Percentiles rank a stretch among this genome's conserved stretches.
These are phyloP conservation scores for Eupithecia inturbata DNA, from an alignment of 2,888 invertebrate species.

Conservation along the genomic window DNA sequence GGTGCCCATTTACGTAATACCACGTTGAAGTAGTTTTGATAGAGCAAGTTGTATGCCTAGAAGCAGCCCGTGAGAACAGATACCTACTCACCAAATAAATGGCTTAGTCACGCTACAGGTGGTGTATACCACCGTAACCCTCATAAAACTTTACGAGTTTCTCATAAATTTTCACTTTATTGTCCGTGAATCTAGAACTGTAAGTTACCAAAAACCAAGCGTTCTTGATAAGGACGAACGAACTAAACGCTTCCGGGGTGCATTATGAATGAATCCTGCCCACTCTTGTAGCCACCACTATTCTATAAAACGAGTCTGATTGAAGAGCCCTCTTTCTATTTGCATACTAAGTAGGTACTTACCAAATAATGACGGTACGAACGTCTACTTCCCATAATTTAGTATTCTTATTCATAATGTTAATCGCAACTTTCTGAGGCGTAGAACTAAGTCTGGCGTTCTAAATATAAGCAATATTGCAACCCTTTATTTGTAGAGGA, in stretches of 20 bases:
- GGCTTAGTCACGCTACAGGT: slow-evolving; percentile 59
- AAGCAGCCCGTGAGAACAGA: slow-evolving; percentile 43
- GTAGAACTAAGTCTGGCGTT: background rate
- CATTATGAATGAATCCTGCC: background rate
- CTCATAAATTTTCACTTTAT: slow-evolving; percentile 61
- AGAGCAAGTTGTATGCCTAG: slow-evolving; percentile 41
- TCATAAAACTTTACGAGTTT: slow-evolving; percentile 54
- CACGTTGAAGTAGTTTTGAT: background rate
- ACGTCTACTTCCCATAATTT: background rate
- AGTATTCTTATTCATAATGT: too few species aligned
- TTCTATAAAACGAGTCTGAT: background rate
- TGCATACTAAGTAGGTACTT: background rate
- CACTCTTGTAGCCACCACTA: background rate
- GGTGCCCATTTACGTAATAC: background rate
- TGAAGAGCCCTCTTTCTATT: background rate
- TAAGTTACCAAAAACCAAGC: slow-evolving; percentile 9
- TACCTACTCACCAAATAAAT: slow-evolving; percentile 45
- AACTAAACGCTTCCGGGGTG: slow-evolving; percentile 6
- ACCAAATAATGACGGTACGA: background rate
- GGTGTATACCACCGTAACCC: slow-evolving; percentile 47
- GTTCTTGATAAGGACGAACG: background rate
- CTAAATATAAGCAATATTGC: background rate
- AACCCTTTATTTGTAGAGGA: slow-evolving; percentile 13
- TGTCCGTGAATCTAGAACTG: slow-evolving; percentile 47
- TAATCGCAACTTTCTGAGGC: background rate